Evolutionary conservation across 2,113 vertebrate species (phyloP), one percentile per base, ranked within the genome.

Genomic region (Acanthisitta chloris): DNA sequence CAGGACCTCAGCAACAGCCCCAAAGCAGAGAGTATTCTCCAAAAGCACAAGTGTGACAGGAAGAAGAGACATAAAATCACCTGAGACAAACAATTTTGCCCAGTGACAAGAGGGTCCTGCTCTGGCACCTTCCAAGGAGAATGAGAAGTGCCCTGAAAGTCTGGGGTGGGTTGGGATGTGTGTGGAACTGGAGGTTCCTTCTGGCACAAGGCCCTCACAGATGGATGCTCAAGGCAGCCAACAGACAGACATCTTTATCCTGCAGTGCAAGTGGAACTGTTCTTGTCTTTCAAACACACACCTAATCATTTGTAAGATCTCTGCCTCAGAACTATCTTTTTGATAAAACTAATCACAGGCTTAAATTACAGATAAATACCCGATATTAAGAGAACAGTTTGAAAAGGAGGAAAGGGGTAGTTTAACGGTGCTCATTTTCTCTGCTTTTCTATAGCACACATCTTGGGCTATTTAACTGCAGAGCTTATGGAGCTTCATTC

Each of bases 281-380:
- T 81, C 91, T 57, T 91, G 62, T 88, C 96, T 96, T 89, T 90
- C 92, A 86, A 65, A 83, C 67, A 88, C 77, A 78, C 28, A 70
- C 45, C 84, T 90, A 72, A 97, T 95, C 43, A 89, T 95, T 91
- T 94, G 57, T 49, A 91, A 94, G 90, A 94, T 97, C 91, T 94
- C 89, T 96, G 76, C 73, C 85, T 96, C 72, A 57, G 70, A 96
- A 95, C 85, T 90, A 88, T 91, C 90, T 96, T 93, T 95, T 94
- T 96, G 92, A 92, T 94, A 95, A 96, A 97, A 94, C 91, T 96
- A 94, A 97, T 97, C 87, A 94, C 6, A 20, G 87, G 86, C 94
- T 96, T 95, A 96, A 95, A 97, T 95, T 94, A 91, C 95, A 96
- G 94, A 96, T 95, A 96, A 96, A 92, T 82, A 90, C 78, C 66